These are phyloP conservation scores for Tolypeutes matacus DNA, from an alignment of 2,797 vertebrate species.

Conservation along the genomic window DNA sequence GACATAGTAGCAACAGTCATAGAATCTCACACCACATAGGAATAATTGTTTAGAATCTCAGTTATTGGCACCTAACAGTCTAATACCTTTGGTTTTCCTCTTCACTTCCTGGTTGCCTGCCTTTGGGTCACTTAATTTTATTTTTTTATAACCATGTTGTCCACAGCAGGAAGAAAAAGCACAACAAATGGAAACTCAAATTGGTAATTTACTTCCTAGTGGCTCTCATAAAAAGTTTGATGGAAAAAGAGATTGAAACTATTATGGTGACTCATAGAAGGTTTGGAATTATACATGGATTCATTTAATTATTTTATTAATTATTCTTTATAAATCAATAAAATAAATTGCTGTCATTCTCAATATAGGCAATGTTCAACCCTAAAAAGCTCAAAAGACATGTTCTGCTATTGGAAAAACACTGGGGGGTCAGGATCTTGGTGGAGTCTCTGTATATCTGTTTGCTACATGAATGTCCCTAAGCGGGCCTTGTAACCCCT, in stretches of 20 bases:
- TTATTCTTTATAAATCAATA: conserved; percentile 36
- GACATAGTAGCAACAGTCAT: not conserved
- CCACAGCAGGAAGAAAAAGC: conserved; percentile 26
- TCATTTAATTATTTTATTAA: conserved; percentile 56
- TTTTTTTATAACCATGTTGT: conserved; percentile 18
- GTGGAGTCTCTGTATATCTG: not conserved
- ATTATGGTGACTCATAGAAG: not conserved
- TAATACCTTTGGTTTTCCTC: conserved; percentile 34
- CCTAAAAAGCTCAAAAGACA: conserved; percentile 12
- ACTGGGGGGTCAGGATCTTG: not conserved
- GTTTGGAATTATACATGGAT: conserved; percentile 46
- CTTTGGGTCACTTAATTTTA: conserved; percentile 9
- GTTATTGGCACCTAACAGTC: not conserved
- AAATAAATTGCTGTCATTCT: not conserved
- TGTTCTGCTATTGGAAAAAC: not conserved
- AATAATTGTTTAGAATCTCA: not conserved
- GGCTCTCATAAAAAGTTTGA: conserved; percentile 54
- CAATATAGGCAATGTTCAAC: not conserved
- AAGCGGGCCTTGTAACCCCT: not conserved
- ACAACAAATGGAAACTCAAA: conserved; percentile 29
- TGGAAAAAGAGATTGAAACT: conserved; percentile 46
- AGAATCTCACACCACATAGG: not conserved
- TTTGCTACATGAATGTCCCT: not conserved
- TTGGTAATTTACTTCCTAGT: conserved; percentile 39
- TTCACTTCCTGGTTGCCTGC: not conserved